A percentile compares a stretch with the other conserved stretches of the same genome.
Conservation (phyloP, 2,888 invertebrate species). For the Drosophila antonietae region DNA sequence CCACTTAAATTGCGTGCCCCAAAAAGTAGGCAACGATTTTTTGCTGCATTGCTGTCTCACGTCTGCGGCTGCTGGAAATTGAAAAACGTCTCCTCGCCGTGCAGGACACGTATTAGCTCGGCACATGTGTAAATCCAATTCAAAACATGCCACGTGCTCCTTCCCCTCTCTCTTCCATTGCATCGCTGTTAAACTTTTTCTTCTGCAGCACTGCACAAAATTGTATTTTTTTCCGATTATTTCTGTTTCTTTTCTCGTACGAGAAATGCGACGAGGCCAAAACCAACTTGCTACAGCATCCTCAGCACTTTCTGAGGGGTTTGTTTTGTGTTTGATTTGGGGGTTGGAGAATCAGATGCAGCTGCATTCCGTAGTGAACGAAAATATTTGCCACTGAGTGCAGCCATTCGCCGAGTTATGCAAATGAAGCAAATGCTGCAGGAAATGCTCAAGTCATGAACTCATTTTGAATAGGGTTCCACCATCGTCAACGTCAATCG, state of each 20-base stretch:
- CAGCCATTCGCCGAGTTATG: slow-evolving; percentile 35
- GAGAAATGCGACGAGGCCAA: slow-evolving; percentile 13
- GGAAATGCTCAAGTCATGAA: slow-evolving; percentile 37
- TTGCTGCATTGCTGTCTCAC: slow-evolving; percentile 23
- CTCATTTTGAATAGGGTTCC: slow-evolving; percentile 15
- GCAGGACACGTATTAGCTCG: slow-evolving; percentile 67
- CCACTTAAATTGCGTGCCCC: slow-evolving; percentile 31
- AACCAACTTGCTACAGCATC: slow-evolving; percentile 32
- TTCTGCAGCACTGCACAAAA: slow-evolving; percentile 60
- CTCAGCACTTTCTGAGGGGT: slow-evolving; percentile 8
- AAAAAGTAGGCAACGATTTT: slow-evolving; percentile 41
- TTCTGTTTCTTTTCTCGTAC: slow-evolving; percentile 15
- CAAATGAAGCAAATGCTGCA: slow-evolving; percentile 34
- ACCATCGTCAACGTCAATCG: neutral
- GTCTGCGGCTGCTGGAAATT: slow-evolving; percentile 63
- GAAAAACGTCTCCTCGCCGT: slow-evolving; percentile 58
- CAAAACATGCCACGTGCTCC: slow-evolving; percentile 72
- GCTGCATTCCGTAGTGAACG: slow-evolving; percentile 22
- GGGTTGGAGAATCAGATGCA: slow-evolving; percentile 37
- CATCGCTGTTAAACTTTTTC: slow-evolving; percentile 10
- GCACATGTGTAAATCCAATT: slow-evolving; percentile 79
- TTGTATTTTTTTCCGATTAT: slow-evolving; percentile 13
- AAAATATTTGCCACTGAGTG: slow-evolving; percentile 27
- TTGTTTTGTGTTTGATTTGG: slow-evolving; percentile 57
- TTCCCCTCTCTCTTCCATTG: neutral